phyloP scores from a whole-genome alignment of 2,888 invertebrate species.

The Chymomyza fuscimana region DNA sequence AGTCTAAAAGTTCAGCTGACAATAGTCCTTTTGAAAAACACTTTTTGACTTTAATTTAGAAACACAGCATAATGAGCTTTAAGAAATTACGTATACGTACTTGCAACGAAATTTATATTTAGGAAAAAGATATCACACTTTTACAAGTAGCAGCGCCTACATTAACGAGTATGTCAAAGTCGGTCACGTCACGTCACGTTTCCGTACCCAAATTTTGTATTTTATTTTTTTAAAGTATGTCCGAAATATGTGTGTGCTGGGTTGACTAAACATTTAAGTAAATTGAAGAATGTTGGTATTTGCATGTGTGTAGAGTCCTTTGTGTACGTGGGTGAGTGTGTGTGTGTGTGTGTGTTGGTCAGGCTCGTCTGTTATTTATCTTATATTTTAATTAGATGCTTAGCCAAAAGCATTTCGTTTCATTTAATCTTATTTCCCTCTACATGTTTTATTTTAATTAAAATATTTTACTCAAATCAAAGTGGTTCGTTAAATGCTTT shows the following conservation, averaged over 20 bases:
- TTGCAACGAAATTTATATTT: too few species aligned
- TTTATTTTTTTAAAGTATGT: background rate
- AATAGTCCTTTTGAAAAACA: too few species aligned
- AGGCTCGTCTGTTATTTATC: slow-evolving; percentile 37
- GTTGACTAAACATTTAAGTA: slow-evolving; percentile 42
- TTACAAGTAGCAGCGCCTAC: too few species aligned
- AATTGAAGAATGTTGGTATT: slow-evolving; percentile 45
- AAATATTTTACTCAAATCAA: slow-evolving; percentile 35
- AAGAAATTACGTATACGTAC: too few species aligned
- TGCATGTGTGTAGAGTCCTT: slow-evolving; percentile 3
- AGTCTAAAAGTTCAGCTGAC: too few species aligned
- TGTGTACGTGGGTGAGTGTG: slow-evolving; percentile 21
- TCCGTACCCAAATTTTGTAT: slow-evolving; percentile 19
- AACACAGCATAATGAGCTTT: too few species aligned
- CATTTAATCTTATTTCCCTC: slow-evolving; percentile 12
- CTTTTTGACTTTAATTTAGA: too few species aligned
- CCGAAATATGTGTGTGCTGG: slow-evolving; percentile 27
- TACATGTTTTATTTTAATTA: slow-evolving; percentile 57
- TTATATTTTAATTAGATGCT: slow-evolving; percentile 58
- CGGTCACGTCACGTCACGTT: too few species aligned
- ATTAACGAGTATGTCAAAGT: too few species aligned
- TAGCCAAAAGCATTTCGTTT: slow-evolving; percentile 31
- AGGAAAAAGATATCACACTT: too few species aligned
- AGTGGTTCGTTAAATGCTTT: background rate
- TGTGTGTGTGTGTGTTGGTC: slow-evolving; percentile 22